Percentiles rank a stretch among this genome's conserved stretches.
phyloP scores from a whole-genome alignment of 1,140 invertebrate species.

The Ptiloglossa arizonensis region DNA sequence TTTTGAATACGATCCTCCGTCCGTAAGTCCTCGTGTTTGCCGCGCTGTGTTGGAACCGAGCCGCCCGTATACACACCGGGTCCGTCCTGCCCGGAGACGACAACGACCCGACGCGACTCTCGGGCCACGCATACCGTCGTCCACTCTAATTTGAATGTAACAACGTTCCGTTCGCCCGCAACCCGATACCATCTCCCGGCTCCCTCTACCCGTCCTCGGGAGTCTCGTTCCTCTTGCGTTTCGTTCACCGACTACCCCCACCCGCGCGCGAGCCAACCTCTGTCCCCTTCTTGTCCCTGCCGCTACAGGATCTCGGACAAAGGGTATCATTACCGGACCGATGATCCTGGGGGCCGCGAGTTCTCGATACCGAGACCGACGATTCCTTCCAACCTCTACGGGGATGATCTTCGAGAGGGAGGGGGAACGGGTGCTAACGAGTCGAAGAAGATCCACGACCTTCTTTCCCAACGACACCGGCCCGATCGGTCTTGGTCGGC shows the following conservation, averaged over 20 bases:
- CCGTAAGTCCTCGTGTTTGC: constrained; percentile 54
- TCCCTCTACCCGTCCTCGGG: background rate
- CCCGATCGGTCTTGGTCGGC: no score
- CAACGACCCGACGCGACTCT: constrained; percentile 74
- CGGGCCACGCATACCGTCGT: constrained; percentile 78
- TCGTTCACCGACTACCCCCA: background rate
- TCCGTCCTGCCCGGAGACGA: constrained; percentile 61
- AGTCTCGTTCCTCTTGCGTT: background rate
- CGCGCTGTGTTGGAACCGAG: constrained; percentile 59
- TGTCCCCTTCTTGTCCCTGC: constrained; percentile 5
- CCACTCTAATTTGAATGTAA: constrained; percentile 83
- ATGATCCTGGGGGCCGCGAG: background rate
- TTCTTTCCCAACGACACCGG: no score
- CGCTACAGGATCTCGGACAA: constrained; percentile 31
- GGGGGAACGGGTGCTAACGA: background rate
- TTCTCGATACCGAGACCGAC: background rate
- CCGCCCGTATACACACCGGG: constrained; percentile 59
- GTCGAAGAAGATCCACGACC: no score
- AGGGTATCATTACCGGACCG: constrained; percentile 38
- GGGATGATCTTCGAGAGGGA: background rate
- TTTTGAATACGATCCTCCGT: constrained; percentile 75
- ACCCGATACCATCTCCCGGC: constrained; percentile 79
- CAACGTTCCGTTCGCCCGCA: constrained; percentile 81
- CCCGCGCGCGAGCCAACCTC: background rate
- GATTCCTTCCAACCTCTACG: background rate